A percentile compares a stretch with the other conserved stretches of the same genome.
Conservation (phyloP, 2,888 invertebrate species). For the Nomada ferruginata region DNA sequence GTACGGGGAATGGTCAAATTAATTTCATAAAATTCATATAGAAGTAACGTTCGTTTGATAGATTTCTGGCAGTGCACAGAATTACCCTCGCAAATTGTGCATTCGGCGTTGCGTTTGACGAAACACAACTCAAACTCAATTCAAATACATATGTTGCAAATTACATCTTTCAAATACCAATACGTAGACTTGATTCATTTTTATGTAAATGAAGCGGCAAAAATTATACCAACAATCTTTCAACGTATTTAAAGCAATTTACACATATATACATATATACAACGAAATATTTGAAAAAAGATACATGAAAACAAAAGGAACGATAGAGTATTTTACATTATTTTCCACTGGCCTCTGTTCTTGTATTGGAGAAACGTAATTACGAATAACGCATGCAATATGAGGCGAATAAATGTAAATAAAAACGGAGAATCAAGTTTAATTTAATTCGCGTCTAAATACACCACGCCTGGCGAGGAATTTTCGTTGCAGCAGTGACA, state of each 20-base stretch:
- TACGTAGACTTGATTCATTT: background rate
- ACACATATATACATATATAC: constrained; percentile 1
- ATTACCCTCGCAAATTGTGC: background rate
- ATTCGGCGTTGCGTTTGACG: background rate
- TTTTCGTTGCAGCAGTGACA: constrained; percentile 5
- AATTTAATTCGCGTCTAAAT: constrained; percentile 44
- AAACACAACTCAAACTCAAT: background rate
- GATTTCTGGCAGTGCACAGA: background rate
- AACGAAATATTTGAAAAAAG: background rate
- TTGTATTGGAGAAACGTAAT: background rate
- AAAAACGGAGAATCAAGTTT: constrained; percentile 31
- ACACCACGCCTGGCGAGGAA: constrained; percentile 14
- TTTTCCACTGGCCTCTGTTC: background rate
- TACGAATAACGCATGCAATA: constrained; percentile 4
- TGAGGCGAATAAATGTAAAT: constrained; percentile 26
- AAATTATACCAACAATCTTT: constrained; percentile 9
- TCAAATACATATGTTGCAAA: background rate
- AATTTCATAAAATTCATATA: background rate
- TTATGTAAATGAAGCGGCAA: background rate
- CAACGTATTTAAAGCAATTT: constrained; percentile 10
- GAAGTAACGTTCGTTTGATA: background rate
- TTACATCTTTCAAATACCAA: background rate
- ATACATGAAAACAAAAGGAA: background rate
- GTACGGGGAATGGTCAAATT: background rate
- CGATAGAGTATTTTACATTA: background rate